Base-by-base conservation (phyloP, 2,113 vertebrate species). In the Ardeotis arabs region DNA sequence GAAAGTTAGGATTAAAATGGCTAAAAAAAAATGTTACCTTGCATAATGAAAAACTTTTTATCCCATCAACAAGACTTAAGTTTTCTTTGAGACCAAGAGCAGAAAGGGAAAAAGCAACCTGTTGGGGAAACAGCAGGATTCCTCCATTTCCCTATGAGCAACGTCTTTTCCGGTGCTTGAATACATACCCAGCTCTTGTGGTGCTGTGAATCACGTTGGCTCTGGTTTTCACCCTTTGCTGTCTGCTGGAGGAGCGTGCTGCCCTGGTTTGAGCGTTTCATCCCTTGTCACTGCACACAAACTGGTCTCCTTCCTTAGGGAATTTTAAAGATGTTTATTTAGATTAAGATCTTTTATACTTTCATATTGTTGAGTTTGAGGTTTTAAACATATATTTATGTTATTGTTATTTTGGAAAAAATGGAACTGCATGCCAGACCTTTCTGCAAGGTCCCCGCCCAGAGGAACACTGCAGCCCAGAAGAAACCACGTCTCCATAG, bases 401-500 rank as follows among this genome's bases (percentile, higher is more conserved):
- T 23, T 14, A n/a, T 45, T 53, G 31, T 28, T 64, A 31, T 63
- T 72, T 55, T 22, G 12, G 9, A 41, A 79, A 79, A 78, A 72
- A 19, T 5, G 10, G 22, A 68, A 52, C 37, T 11, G 8, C 6
- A 5, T 18, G 13, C 14, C 55, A 47, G 68, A 33, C 2, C 23
- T 44, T 59, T 55, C 50, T n/a, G 22, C 7, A 17, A 35, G 15
- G 47, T 37, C 13, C 31, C 39, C 35, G 29, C 25, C 13, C n/a
- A 58, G 45, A 78, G 20, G 13, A 11, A 5, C 15, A 12, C 2
- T 10, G 1, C 0, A 5, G 12, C 25, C 58, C 62, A 22, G 27
- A 28, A 49, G 44, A 67, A 74, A 50, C 2, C 2, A 4, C 3
- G 0, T 22, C 23, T 70, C 53, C 68, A 18, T 2, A 55, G 49